Conservation (phyloP, 37 sponge, comb jelly and placozoan species). For the Mnemiopsis leidyi region DNA sequence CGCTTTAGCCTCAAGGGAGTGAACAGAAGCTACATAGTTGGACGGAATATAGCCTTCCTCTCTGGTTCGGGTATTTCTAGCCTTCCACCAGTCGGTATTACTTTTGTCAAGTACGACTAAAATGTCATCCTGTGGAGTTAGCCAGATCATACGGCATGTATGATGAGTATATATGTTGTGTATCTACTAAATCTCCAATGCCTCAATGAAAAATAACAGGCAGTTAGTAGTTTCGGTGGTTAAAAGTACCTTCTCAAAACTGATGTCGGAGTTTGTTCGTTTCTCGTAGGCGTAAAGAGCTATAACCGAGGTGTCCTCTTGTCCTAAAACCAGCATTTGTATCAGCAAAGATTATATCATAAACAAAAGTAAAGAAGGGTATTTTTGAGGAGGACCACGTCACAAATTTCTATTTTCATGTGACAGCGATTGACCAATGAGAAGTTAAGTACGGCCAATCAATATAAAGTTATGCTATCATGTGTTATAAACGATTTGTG, state of each 20-base stretch:
- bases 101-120: conserved; percentile 88
- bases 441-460: too few species aligned
- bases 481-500: too few species aligned
- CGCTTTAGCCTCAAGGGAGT: conserved; percentile 96
- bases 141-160: conserved; percentile 27
- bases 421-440: too few species aligned
- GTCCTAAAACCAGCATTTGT: background rate
- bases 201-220: too few species aligned
- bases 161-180: too few species aligned
- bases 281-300: conserved; percentile 33
- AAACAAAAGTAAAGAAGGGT: too few species aligned
- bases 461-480: too few species aligned
- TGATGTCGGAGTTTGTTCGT: background rate
- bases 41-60: conserved; percentile 93
- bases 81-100: conserved; percentile 97
- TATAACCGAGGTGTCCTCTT: conserved; percentile 51
- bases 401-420: too few species aligned
- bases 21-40: conserved; percentile 91
- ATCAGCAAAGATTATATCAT: too few species aligned
- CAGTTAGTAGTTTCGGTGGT: too few species aligned
- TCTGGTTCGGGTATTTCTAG: conserved; percentile 76
- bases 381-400: too few species aligned
- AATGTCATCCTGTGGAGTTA: conserved; percentile 71
- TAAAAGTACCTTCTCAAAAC: conserved; percentile 65
- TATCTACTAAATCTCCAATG: too few species aligned